Conservation (phyloP, 2,888 invertebrate genomes). For the Limnephilus rhombicus region DNA sequence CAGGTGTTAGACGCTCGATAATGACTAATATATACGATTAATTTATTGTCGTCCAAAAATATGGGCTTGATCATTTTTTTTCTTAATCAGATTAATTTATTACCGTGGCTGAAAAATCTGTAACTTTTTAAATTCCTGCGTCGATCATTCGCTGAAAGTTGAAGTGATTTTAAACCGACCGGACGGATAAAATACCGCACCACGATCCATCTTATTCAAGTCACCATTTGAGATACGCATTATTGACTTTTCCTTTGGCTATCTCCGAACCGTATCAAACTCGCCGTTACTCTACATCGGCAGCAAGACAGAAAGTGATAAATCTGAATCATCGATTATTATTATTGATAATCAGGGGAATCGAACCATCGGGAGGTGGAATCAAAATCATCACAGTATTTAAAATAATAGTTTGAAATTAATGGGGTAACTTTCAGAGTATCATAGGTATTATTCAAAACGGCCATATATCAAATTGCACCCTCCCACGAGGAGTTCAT, state of each 20-base stretch:
- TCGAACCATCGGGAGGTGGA: not conserved
- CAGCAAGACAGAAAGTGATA: conserved; percentile 63
- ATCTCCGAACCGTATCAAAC: conserved; percentile 46
- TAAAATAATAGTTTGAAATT: no score
- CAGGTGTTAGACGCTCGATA: not conserved
- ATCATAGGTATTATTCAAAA: no score
- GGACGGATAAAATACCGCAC: conserved; percentile 18
- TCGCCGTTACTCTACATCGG: conserved; percentile 40
- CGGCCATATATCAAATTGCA: no score
- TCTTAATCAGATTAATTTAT: not conserved
- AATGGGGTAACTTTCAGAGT: no score
- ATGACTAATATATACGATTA: not conserved
- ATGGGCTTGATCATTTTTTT: not conserved
- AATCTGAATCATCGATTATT: conserved; percentile 62
- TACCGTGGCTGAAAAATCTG: not conserved
- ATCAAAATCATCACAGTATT: not conserved
- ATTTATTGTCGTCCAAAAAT: not conserved
- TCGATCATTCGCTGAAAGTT: not conserved
- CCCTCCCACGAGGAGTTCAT: no score
- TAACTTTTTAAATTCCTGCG: not conserved
- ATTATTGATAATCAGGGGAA: conserved; percentile 31
- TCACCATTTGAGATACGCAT: conserved; percentile 37
- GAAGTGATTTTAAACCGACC: not conserved
- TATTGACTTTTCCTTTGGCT: conserved; percentile 49
- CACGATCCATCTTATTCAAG: conserved; percentile 15